Evolutionary conservation across 2,888 invertebrate species (phyloP), one percentile per base, ranked within the genome.

Genomic region (Physocephala rufipes): DNA sequence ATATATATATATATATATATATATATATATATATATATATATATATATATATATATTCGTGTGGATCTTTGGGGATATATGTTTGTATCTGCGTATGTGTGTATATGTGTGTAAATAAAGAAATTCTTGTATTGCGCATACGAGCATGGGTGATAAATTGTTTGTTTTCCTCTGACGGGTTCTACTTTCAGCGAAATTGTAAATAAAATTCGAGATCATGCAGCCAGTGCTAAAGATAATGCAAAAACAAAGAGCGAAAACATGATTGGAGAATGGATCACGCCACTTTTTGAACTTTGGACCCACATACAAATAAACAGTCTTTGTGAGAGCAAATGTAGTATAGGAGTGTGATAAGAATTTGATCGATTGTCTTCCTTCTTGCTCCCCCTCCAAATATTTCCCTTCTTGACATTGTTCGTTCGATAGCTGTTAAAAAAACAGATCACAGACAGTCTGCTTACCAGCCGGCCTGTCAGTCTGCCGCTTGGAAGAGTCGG

Each of bases 201-300:
- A 26, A 45, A 58, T 45, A 53, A 21, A 66, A 66, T 55, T 51
- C 66, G 55, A 62, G 66, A 55, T 36, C 63, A 26, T 2, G 30
- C 16, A 28, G 36, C n/a, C 28, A 65, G 43, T 21, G 21, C 45
- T 47, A 47, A 47, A 28, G 58, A 26, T 26, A 26, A 58, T 36
- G 16, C 58, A 24, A 47, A 4, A 47, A 12, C 2, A 26, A 21
- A 26, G 43, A 26, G n/a, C 26, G 67, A 65, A 28, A 62, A 62
- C 63, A 63, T 21, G 70, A 51, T 28, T 43, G 63, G 68, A 70
- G 24, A 58, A 15, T 26, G 67, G 74, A 77, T 77, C 77, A 77
- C 77, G 74, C 77, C 75, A 77, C 77, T 74, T 74, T 64, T 65
- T 73, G 77, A 73, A 75, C 76, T 76, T 77, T 77, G 77, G 72